Percentiles rank a stretch among this genome's conserved stretches.
Evolutionary conservation across 2,797 vertebrate genomes (phyloP).

Genomic region (Danionella dracula): DNA sequence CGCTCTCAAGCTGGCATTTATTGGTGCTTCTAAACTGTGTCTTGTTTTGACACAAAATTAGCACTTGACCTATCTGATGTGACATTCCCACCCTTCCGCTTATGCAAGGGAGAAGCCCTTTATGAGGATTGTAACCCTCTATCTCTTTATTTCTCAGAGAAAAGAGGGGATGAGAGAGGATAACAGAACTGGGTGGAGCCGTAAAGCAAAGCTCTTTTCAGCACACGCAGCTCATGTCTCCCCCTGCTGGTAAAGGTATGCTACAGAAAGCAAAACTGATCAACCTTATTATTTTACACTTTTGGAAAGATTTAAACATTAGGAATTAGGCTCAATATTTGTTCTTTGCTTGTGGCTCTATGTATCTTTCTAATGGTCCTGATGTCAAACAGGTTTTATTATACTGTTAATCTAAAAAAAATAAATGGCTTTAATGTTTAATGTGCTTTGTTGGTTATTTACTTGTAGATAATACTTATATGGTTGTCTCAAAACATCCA

Average conservation of each 20-base stretch:
- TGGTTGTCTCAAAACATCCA: too few species aligned
- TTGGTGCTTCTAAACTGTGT: slow-evolving; percentile 10
- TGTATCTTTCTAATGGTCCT: too few species aligned
- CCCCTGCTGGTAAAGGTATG: slow-evolving; percentile 45
- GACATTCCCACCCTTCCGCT: slow-evolving; percentile 39
- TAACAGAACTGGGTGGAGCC: not conserved
- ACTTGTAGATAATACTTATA: too few species aligned
- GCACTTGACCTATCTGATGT: slow-evolving; percentile 38
- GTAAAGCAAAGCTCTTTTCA: not conserved
- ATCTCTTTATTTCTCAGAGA: slow-evolving; percentile 23
- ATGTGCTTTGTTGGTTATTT: not conserved
- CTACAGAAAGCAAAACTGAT: not conserved
- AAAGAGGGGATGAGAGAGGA: slow-evolving; percentile 25
- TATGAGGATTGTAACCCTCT: slow-evolving; percentile 28
- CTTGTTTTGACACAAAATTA: slow-evolving; percentile 42
- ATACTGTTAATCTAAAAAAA: too few species aligned
- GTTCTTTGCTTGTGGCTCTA: too few species aligned
- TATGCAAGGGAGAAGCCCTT: slow-evolving; percentile 24
- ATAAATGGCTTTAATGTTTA: not conserved
- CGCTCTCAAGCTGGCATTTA: slow-evolving; percentile 23
- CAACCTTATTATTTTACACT: too few species aligned
- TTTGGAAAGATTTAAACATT: too few species aligned
- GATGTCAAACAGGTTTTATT: too few species aligned
- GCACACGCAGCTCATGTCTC: slow-evolving; percentile 44
- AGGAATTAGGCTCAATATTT: too few species aligned